A percentile compares a stretch with the other conserved stretches of the same genome.
phyloP scores from a whole-genome alignment of 2,797 vertebrate species.

The Tangara arthus region DNA sequence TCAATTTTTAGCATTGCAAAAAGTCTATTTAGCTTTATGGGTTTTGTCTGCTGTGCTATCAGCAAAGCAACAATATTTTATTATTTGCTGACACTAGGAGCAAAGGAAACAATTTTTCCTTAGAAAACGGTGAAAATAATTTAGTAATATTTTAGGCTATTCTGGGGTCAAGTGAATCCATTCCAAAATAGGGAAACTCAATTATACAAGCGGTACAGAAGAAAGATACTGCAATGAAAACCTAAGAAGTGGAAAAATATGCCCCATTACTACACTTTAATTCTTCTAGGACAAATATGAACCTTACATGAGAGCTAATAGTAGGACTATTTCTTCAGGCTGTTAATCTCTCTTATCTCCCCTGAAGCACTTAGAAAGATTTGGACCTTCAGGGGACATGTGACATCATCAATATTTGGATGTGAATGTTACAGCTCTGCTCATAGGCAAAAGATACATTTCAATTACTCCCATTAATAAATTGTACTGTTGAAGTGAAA shows the following conservation, averaged over 20 bases:
- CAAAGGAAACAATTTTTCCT: conserved; percentile 45
- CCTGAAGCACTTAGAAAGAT: background rate
- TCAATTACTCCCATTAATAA: background rate
- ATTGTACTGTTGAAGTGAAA: background rate
- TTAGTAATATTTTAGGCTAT: conserved; percentile 55
- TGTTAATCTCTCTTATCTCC: background rate
- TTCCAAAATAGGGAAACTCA: conserved; percentile 43
- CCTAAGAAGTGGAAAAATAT: conserved; percentile 22
- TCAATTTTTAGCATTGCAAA: background rate
- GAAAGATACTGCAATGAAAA: conserved; percentile 48
- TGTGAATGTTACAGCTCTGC: background rate
- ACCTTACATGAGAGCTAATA: background rate
- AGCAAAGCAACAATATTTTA: conserved; percentile 47
- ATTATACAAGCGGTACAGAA: conserved; percentile 36
- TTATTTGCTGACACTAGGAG: conserved; percentile 48
- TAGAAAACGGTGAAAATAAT: conserved; percentile 49
- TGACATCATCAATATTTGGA: background rate
- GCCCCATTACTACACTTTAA: background rate
- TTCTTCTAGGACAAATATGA: conserved; percentile 5
- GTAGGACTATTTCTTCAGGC: background rate
- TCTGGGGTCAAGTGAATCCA: conserved; percentile 46
- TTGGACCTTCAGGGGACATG: background rate
- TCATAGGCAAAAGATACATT: background rate
- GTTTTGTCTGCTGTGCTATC: conserved; percentile 15
- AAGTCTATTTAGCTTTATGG: background rate